Evolutionary conservation across 2,888 invertebrate genomes (phyloP), one percentile per base, ranked within the genome.

Genomic region (Yponomeuta malinellus): DNA sequence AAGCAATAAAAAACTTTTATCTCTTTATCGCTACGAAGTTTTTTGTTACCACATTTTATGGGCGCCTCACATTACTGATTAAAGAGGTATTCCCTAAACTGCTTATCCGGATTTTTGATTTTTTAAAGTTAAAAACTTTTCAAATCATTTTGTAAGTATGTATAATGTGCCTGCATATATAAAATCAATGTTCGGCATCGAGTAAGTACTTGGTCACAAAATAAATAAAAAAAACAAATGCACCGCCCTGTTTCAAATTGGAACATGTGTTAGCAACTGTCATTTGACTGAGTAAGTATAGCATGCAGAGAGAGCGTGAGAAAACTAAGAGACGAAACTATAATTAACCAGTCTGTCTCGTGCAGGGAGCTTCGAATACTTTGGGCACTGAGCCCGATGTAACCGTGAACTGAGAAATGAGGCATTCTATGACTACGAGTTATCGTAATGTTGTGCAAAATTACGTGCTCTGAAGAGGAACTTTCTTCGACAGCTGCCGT

Each of bases 191-290:
- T 43, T 43, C 9, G 37, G 5, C 4, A 37, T 37, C 37, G 43
- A 43, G 43, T 5, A 43, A 43, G 43, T 43, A 43, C 43, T 43
- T 43, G 52, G 52, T 15, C 52, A 59, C 52, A 59, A 59, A 59
- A 5, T 52, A 5, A 52, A 12, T 2, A 52, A 59, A 59, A 59
- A 15, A 59, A 59, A 12, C 12, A 59, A 59, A 15, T 5, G 3
- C 52, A 15, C 52, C 15, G 15, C 52, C 52, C 52, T 29, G 65
- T 65, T 65, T 65, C 10, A 65, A 65, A 10, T 31, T 31, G 31
- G 65, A 65, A 65, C 65, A 65, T 65, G 65, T 65, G 65, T 33
- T 65, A 0, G 3, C 65, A 65, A 65, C 65, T 65, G 65, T 33
- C 65, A 4, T 59, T 12, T 15, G 52, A 43, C 43, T 43, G 37